Base-by-base conservation (phyloP, 1,140 invertebrate genomes). In the Hyposmocoma kahamanoa region DNA sequence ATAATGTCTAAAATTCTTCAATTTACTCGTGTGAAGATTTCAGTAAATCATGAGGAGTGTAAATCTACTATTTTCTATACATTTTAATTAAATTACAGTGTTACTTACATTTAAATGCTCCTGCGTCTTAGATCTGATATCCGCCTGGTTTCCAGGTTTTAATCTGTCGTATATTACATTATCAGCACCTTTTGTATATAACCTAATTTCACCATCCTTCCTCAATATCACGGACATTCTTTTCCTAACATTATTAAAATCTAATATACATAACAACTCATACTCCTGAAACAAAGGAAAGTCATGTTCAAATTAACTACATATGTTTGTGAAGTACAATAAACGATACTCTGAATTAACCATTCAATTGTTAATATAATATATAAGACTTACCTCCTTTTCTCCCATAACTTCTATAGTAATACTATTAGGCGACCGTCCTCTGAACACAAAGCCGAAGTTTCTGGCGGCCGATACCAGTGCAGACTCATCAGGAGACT, bases 241-340 rank as follows among this genome's bases (percentile, higher is more conserved):
- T 89, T 99, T 99, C 51, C 98, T 89, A 58, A 98, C 94, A 88
- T 99, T 99, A 88, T 99, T 98, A 82, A 99, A 99, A 88, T 99
- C 98, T 50, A 99, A 90, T 81, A 99, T 99, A 84, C 96, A 97
- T 36, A 99, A 88, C 38, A 99, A 89, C 77, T 99, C 97, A 84
- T 99, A 87, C 73, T 79, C 81, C 81, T 90, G 69, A 24, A 80
- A 81, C 43, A 51, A 68, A 47, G 62, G n/a, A 50, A 26, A 26
- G 24, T 5, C 5, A 26, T n/a, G n/a, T n/a, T n/a, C n/a, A n/a
- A n/a, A n/a, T n/a, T n/a, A n/a, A n/a, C n/a, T n/a, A n/a, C n/a
- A n/a, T n/a, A n/a, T n/a, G n/a, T n/a, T n/a, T n/a, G n/a, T n/a
- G n/a, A n/a, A n/a, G n/a, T n/a, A n/a, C n/a, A n/a, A n/a, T n/a